A percentile compares a stretch with the other conserved stretches of the same genome.
Evolutionary conservation across 2,113 vertebrate genomes (phyloP).

Genomic region (Epinephelus moara): DNA sequence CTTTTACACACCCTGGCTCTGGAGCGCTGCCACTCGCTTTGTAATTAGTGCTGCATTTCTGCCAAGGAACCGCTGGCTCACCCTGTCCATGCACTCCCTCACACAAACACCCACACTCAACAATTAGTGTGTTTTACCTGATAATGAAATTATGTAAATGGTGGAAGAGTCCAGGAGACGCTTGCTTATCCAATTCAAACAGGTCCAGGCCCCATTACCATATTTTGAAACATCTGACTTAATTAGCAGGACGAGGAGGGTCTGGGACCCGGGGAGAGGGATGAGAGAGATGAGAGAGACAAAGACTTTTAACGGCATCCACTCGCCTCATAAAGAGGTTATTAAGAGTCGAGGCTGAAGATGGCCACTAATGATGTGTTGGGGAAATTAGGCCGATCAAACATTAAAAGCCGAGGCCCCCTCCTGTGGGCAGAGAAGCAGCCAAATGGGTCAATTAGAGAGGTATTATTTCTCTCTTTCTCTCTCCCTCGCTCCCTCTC

Average conservation of each 20-base stretch:
- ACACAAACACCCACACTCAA: conserved; percentile 69
- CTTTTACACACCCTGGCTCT: conserved; percentile 75
- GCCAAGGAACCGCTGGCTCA: conserved; percentile 74
- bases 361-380: conserved; percentile 99
- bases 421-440: conserved; percentile 98
- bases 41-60: conserved; percentile 91
- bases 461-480: conserved; percentile 94
- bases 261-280: conserved; percentile 74
- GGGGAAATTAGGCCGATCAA: conserved; percentile 99
- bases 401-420: conserved; percentile 95
- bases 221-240: conserved; percentile 99
- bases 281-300: conserved; percentile 76
- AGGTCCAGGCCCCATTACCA: conserved; percentile 94
- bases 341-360: conserved; percentile 96
- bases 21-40: conserved; percentile 90
- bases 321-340: conserved; percentile 99
- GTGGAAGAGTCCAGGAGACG: conserved; percentile 83
- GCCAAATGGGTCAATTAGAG: conserved; percentile 99
- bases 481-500: conserved; percentile 60
- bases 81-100: conserved; percentile 56
- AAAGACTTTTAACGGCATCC: conserved; percentile 87
- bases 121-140: conserved; percentile 92
- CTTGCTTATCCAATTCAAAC: conserved; percentile 92
- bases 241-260: conserved; percentile 89
- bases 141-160: conserved; percentile 99